phyloP scores from a whole-genome alignment of 53 echinoderm and acorn worm species.

The Stichopus horrens region DNA sequence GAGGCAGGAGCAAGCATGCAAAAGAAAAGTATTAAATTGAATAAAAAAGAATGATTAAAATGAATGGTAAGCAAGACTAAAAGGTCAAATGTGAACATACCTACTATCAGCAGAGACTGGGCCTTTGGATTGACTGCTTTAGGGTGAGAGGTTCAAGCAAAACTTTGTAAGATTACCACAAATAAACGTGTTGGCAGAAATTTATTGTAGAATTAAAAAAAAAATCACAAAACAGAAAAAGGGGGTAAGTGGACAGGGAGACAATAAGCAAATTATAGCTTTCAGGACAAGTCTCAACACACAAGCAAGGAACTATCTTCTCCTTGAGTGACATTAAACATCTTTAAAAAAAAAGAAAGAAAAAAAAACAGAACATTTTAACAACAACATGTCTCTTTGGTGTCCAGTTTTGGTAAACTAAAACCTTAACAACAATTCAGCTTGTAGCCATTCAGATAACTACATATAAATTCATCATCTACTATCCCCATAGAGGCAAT shows the following conservation, averaged over 20 bases:
- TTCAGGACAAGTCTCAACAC: background rate
- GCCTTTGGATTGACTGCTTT: slow-evolving; percentile 42
- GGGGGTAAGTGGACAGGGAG: background rate
- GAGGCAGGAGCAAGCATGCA: slow-evolving; percentile 1
- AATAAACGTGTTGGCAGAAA: slow-evolving; percentile 21
- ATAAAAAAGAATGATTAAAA: background rate
- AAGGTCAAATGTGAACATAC: slow-evolving; percentile 49
- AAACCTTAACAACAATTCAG: no score
- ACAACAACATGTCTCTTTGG: background rate
- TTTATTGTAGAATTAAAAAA: background rate
- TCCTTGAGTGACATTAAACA: no score
- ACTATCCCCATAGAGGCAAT: no score
- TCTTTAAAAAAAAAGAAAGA: background rate
- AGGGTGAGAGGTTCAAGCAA: slow-evolving; percentile 39
- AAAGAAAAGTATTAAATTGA: background rate
- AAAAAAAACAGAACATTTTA: background rate
- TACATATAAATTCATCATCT: no score
- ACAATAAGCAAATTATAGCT: slow-evolving; percentile 7
- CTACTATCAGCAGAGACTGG: slow-evolving; percentile 43
- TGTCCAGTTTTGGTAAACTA: background rate
- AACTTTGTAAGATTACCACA: slow-evolving; percentile 33
- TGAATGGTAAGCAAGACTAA: slow-evolving; percentile 20
- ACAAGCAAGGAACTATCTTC: no score
- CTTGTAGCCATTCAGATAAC: no score
- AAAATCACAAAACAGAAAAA: background rate